A percentile compares a stretch with the other conserved stretches of the same genome.
Conservation (phyloP, 2,797 vertebrate genomes). For the Leptatherina wallacei region DNA sequence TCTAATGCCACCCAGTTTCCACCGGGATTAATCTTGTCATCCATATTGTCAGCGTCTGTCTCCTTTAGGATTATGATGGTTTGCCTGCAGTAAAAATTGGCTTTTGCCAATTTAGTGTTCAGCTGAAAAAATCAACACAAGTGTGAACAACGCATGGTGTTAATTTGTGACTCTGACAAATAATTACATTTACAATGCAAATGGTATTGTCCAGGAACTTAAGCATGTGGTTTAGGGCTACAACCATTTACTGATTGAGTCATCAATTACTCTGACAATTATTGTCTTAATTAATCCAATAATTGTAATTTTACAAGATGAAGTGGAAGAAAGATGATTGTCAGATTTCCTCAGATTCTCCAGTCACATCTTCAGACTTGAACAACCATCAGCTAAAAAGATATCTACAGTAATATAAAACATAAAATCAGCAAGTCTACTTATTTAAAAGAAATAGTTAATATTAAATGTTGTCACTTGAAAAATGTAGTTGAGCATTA, state of each 20-base stretch:
- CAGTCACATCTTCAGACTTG: background rate
- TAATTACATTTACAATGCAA: conserved; percentile 6
- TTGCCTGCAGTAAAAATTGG: conserved; percentile 23
- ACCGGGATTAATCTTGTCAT: conserved; percentile 58
- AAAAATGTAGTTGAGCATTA: background rate
- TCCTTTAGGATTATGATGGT: conserved; percentile 34
- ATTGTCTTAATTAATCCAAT: background rate
- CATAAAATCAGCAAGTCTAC: background rate
- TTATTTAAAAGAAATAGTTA: background rate
- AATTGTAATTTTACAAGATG: background rate
- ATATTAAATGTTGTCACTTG: background rate
- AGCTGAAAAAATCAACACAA: conserved; percentile 15
- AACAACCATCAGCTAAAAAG: background rate
- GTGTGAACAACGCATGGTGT: background rate
- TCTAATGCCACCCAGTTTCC: conserved; percentile 50
- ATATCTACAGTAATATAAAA: background rate
- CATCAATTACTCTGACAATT: background rate
- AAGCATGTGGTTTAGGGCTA: background rate
- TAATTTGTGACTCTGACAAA: conserved; percentile 1
- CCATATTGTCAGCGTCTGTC: conserved; percentile 48
- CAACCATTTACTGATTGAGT: background rate
- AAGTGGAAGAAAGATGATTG: background rate
- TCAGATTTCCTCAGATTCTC: background rate
- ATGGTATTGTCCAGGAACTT: conserved; percentile 2
- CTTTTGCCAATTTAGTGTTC: conserved; percentile 14